Evolutionary conservation across 2,888 invertebrate genomes (phyloP).

Genomic region (Drosophila ezoana): DNA sequence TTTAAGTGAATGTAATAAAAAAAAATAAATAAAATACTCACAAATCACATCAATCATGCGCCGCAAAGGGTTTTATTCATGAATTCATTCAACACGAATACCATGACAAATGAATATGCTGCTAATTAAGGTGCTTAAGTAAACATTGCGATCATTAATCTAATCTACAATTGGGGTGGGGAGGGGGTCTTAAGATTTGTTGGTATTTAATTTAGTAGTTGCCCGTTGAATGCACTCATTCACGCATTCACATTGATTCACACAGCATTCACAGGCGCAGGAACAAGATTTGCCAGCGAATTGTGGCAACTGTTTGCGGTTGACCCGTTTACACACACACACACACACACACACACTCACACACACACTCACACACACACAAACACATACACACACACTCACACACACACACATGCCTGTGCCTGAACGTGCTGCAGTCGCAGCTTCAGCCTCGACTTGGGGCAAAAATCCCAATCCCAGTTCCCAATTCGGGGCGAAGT

Average conservation of each 20-base stretch:
- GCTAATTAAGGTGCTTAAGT: constrained; percentile 37
- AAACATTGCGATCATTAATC: constrained; percentile 51
- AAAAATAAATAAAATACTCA: neutral
- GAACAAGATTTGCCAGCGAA: constrained; percentile 39
- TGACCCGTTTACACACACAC: constrained; percentile 54
- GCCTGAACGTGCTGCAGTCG: constrained; percentile 5
- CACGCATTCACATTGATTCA: neutral
- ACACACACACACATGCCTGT: constrained; percentile 9
- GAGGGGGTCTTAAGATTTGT: neutral
- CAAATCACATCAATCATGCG: constrained; percentile 39
- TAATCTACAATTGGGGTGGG: neutral
- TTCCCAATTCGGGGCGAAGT: constrained; percentile 36
- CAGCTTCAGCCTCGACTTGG: constrained; percentile 4
- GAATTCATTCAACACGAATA: constrained; percentile 9
- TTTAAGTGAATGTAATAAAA: neutral
- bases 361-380: constrained; percentile 19
- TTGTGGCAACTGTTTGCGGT: constrained; percentile 48
- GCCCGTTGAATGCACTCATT: constrained; percentile 7
- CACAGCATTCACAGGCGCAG: constrained; percentile 9
- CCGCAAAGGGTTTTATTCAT: constrained; percentile 11
- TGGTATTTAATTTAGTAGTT: constrained; percentile 11
- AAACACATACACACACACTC: constrained; percentile 12
- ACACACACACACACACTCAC: constrained; percentile 17
- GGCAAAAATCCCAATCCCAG: constrained; percentile 32
- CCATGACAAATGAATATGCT: constrained; percentile 47